Percentiles rank a stretch among this genome's conserved stretches.
These are phyloP conservation scores for Taeniopygia guttata DNA, from an alignment of 2,797 vertebrate genomes.

Conservation along the genomic window DNA sequence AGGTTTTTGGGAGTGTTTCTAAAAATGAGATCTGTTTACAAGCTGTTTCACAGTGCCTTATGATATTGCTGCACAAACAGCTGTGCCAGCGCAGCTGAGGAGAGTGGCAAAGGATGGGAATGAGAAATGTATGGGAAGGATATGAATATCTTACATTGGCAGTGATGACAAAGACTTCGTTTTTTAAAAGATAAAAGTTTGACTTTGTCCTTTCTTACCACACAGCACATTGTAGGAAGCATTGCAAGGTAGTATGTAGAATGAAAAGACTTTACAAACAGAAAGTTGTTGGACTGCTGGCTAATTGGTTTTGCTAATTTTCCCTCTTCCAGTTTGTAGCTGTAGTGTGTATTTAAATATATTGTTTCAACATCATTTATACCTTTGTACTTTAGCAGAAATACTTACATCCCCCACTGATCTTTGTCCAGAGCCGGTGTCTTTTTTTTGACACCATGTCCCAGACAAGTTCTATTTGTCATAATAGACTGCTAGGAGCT, in stretches of 20 bases:
- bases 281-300: not conserved
- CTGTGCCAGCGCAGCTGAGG: not conserved
- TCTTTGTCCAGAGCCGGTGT: conserved; percentile 7
- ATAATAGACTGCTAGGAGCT: not conserved
- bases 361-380: conserved; percentile 8
- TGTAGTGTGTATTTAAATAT: not conserved
- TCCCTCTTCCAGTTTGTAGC: not conserved
- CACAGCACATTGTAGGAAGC: not conserved
- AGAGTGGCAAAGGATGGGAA: not conserved
- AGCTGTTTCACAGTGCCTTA: not conserved
- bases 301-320: not conserved
- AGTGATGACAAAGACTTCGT: not conserved
- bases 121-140: not conserved
- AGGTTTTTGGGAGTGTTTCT: not conserved
- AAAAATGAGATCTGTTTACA: not conserved
- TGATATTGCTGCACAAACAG: not conserved
- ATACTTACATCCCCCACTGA: not conserved
- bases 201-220: not conserved
- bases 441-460: conserved; percentile 28
- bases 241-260: not conserved
- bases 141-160: not conserved
- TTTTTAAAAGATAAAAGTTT: not conserved
- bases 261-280: not conserved
- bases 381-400: conserved; percentile 32
- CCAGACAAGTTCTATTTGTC: conserved; percentile 36